These are phyloP conservation scores for Patella caerulea DNA, from an alignment of 2,888 invertebrate genomes.

Conservation along the genomic window DNA sequence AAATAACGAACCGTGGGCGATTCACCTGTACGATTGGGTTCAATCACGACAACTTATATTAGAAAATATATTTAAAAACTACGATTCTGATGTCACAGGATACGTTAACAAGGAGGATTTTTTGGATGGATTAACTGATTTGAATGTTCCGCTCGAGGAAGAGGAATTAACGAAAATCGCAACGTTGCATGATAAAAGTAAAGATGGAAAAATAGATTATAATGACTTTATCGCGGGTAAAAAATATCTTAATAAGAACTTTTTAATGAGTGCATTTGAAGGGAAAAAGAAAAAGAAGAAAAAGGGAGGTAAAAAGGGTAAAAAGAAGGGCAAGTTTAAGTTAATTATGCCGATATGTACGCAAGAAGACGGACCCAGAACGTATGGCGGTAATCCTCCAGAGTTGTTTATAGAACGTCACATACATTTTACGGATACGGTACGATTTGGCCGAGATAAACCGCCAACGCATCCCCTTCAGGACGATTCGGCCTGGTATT, in stretches of 20 bases:
- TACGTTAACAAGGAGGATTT: conserved; percentile 62
- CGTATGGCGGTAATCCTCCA: conserved; percentile 68
- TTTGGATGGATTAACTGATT: conserved; percentile 56
- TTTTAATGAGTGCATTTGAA: conserved; percentile 69
- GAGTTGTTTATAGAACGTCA: conserved; percentile 66
- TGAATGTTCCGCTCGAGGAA: conserved; percentile 64
- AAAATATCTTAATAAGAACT: conserved; percentile 71
- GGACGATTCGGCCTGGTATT: conserved; percentile 71
- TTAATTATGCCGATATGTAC: conserved; percentile 70
- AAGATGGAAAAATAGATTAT: conserved; percentile 66
- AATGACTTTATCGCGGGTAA: conserved; percentile 69
- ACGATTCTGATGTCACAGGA: conserved; percentile 64
- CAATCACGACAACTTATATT: conserved; percentile 55
- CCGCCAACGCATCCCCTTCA: conserved; percentile 69
- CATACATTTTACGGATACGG: conserved; percentile 68
- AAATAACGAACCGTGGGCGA: conserved; percentile 68
- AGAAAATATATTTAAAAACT: conserved; percentile 60
- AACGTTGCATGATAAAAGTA: conserved; percentile 58
- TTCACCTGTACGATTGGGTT: conserved; percentile 69
- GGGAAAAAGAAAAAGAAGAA: conserved; percentile 71
- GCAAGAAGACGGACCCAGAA: conserved; percentile 64
- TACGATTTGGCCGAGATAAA: conserved; percentile 67
- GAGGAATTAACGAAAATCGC: conserved; percentile 62
- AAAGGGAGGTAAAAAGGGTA: conserved; percentile 61
- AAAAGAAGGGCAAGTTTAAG: conserved; percentile 70